Evolutionary conservation across 2,797 vertebrate species (phyloP).

Genomic region (Cephalopachus bancanus): DNA sequence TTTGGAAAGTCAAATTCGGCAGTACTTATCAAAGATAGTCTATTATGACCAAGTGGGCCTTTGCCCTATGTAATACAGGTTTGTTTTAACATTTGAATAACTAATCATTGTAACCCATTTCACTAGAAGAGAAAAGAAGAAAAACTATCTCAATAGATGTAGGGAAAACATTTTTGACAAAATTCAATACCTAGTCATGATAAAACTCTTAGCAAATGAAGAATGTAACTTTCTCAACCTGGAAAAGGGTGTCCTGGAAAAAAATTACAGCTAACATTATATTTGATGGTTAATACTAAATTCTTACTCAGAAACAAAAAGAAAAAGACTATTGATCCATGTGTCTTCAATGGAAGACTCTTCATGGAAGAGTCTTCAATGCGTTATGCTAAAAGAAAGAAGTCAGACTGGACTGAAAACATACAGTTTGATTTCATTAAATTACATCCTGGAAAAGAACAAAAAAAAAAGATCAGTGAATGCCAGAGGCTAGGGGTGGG

Average conservation of each 20-base stretch:
- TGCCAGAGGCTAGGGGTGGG: too few relatives aligned
- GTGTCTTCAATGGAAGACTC: too few relatives aligned
- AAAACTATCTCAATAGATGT: not conserved
- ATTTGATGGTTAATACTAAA: not conserved
- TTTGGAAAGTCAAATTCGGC: not conserved
- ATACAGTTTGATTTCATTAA: too few relatives aligned
- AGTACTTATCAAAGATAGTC: not conserved
- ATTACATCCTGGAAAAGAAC: too few relatives aligned
- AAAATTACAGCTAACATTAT: not conserved
- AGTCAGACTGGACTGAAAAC: too few relatives aligned
- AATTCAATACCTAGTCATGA: not conserved
- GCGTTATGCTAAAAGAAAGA: too few relatives aligned
- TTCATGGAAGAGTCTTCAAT: too few relatives aligned
- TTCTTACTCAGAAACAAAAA: too few relatives aligned
- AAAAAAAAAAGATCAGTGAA: too few relatives aligned
- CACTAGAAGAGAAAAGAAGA: not conserved
- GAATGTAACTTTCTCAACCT: not conserved
- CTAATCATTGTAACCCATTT: not conserved
- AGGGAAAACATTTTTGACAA: not conserved
- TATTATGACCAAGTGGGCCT: not conserved
- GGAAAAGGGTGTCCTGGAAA: not conserved
- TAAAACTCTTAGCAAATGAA: not conserved
- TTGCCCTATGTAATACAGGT: not conserved
- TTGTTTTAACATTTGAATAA: constrained; percentile 4
- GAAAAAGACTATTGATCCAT: too few relatives aligned